These are phyloP conservation scores for Poeciliopsis gracilis DNA, from an alignment of 2,797 vertebrate genomes.

Conservation along the genomic window DNA sequence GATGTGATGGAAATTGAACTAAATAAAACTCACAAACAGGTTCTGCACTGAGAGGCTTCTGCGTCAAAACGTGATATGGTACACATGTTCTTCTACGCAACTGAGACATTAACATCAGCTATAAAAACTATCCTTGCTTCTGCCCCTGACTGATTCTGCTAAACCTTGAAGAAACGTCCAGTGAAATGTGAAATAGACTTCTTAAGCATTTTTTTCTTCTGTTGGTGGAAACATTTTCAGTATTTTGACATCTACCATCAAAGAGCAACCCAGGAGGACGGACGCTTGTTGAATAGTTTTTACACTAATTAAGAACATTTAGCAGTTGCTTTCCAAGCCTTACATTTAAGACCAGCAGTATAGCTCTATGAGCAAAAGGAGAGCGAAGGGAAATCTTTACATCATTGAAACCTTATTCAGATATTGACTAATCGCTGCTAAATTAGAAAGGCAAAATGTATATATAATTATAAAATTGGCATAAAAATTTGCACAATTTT, in stretches of 20 bases:
- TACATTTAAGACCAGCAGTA: conserved; percentile 43
- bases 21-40: conserved; percentile 22
- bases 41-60: conserved; percentile 9
- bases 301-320: conserved; percentile 56
- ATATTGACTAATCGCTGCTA: conserved; percentile 38
- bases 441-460: conserved; percentile 34
- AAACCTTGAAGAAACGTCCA: conserved; percentile 23
- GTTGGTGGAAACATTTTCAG: conserved; percentile 27
- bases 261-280: conserved; percentile 50
- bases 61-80: conserved; percentile 2
- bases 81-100: conserved; percentile 11
- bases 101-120: conserved; percentile 10
- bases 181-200: conserved; percentile 11
- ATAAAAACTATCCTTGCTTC: conserved; percentile 8
- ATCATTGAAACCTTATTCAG: conserved; percentile 52
- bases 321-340: conserved; percentile 43
- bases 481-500: conserved; percentile 25
- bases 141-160: conserved; percentile 14
- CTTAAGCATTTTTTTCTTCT: conserved; percentile 21
- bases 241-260: conserved; percentile 53
- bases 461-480: conserved; percentile 11
- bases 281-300: conserved; percentile 51
- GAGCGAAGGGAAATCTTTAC: conserved; percentile 35
- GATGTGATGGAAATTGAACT: conserved; percentile 39
- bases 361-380: conserved; percentile 27